These are phyloP conservation scores for Hypercompe scribonia DNA, from an alignment of 2,888 invertebrate species.

Conservation along the genomic window DNA sequence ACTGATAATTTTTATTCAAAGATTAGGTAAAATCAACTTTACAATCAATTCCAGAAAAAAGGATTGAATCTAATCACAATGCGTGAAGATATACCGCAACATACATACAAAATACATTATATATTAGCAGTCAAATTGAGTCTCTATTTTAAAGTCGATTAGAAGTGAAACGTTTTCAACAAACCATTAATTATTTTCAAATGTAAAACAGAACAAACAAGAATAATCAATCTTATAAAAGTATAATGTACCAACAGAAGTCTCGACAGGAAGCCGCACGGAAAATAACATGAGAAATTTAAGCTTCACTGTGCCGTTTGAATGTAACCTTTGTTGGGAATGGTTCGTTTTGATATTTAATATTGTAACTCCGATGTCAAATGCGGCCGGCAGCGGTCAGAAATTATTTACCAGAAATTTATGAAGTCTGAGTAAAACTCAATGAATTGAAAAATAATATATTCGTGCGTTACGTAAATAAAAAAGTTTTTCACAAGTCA, in stretches of 20 bases:
- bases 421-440: background rate
- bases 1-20: no score
- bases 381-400: background rate
- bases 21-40: no score
- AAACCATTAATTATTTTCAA: slow-evolving; percentile 3
- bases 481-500: no score
- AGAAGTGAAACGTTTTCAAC: background rate
- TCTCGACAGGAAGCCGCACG: slow-evolving; percentile 7
- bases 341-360: slow-evolving; percentile 9
- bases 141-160: background rate
- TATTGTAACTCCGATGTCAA: slow-evolving; percentile 8
- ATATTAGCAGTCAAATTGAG: background rate
- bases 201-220: slow-evolving; percentile 2
- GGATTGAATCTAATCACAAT: no score
- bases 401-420: slow-evolving; percentile 3
- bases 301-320: background rate
- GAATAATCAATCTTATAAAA: slow-evolving; percentile 9
- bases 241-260: background rate
- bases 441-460: background rate
- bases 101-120: background rate
- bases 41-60: no score
- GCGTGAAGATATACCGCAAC: no score
- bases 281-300: slow-evolving; percentile 11
- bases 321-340: slow-evolving; percentile 2
- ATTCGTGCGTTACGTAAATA: no score